These are phyloP conservation scores for Aleadryas rufinucha DNA, from an alignment of 2,113 vertebrate species.

Conservation along the genomic window DNA sequence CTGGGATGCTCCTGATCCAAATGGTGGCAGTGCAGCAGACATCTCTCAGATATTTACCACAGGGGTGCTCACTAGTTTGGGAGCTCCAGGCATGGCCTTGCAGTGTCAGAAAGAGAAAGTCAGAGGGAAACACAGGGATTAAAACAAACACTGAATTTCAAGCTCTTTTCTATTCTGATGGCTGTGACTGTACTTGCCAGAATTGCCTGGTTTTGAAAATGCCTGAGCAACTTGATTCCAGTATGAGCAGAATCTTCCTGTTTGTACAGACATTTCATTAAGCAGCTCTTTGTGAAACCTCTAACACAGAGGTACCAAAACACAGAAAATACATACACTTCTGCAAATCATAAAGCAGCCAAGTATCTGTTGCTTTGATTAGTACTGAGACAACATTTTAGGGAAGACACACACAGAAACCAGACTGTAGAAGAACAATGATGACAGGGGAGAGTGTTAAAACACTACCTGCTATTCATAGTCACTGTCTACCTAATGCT, in stretches of 20 bases:
- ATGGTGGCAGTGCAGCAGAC: not conserved
- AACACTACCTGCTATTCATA: not conserved
- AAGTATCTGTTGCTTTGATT: not conserved
- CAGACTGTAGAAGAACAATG: not conserved
- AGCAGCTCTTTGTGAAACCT: not conserved
- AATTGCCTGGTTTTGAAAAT: slow-evolving; percentile 2
- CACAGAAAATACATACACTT: not conserved
- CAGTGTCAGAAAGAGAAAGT: not conserved
- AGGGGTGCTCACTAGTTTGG: not conserved
- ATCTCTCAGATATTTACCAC: not conserved
- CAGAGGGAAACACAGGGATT: not conserved
- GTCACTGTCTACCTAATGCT: not conserved
- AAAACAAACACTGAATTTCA: not conserved
- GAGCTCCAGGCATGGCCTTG: not conserved
- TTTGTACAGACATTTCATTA: not conserved
- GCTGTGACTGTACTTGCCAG: not conserved
- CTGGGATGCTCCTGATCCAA: not conserved
- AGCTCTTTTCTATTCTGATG: not conserved
- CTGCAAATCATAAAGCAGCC: not conserved
- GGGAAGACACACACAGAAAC: not conserved
- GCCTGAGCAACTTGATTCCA: not conserved
- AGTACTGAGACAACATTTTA: slow-evolving; percentile 13
- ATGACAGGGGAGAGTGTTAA: not conserved
- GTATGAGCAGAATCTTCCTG: not conserved
- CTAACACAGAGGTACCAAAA: not conserved